Conservation (phyloP, 2,888 invertebrate genomes). For the Tetragonula carbonaria region DNA sequence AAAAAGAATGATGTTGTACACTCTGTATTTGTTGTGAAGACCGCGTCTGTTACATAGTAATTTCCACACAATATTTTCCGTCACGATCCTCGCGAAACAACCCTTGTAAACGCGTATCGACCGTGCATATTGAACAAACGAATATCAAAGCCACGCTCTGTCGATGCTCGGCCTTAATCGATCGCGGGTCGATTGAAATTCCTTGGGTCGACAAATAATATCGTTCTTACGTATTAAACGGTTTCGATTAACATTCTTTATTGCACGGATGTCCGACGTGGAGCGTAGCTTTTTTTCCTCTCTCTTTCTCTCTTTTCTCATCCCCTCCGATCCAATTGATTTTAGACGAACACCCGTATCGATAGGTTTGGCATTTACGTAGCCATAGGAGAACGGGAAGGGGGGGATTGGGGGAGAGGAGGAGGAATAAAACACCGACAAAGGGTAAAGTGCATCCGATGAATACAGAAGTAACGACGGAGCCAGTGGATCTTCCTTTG, state of each 20-base stretch:
- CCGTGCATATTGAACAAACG: neutral
- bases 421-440: conserved; percentile 21
- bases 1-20: no score
- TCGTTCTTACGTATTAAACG: neutral
- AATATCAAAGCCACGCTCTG: neutral
- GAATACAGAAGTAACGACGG: conserved; percentile 36
- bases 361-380: neutral
- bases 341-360: conserved; percentile 2
- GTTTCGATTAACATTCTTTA: neutral
- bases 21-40: no score
- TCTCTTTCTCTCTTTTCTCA: no score
- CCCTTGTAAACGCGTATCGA: neutral
- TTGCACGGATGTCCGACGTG: neutral
- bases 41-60: neutral
- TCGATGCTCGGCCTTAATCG: neutral
- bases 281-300: neutral
- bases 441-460: conserved; percentile 41
- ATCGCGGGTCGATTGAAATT: neutral
- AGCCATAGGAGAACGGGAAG: neutral
- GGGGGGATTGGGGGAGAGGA: no score
- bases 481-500: conserved; percentile 27
- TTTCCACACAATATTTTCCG: neutral
- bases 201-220: neutral
- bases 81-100: neutral
- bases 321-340: neutral